A percentile compares a stretch with the other conserved stretches of the same genome.
Conservation (phyloP, 2,797 vertebrate species). For the Pristis pectinata region DNA sequence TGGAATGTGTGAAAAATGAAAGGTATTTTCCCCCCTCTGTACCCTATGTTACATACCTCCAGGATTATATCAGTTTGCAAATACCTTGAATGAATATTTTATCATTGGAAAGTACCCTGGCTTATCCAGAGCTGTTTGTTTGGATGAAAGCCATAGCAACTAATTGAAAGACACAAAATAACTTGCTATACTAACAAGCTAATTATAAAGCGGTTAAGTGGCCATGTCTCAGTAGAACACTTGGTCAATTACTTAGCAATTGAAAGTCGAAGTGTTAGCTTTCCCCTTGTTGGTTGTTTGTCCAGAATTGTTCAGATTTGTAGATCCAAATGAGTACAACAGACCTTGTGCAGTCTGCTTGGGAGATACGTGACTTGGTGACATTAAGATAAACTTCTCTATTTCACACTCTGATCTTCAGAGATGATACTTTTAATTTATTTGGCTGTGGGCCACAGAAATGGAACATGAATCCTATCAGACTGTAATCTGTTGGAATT, state of each 20-base stretch:
- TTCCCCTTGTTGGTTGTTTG: neutral
- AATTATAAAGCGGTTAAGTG: neutral
- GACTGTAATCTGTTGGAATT: too few species aligned
- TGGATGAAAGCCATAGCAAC: neutral
- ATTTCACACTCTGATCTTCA: neutral
- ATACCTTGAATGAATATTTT: neutral
- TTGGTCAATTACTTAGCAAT: neutral
- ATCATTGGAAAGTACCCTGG: neutral
- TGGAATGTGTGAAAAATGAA: neutral
- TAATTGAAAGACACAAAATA: neutral
- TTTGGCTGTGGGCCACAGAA: too few species aligned
- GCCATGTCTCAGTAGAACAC: neutral
- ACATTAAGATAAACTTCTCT: neutral
- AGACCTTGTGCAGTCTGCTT: neutral
- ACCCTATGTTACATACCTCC: neutral
- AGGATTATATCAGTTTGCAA: neutral
- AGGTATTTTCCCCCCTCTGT: neutral
- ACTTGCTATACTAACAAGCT: neutral
- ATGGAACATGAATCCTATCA: too few species aligned
- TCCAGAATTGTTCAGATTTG: neutral
- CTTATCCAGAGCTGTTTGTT: neutral
- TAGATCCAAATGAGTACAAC: neutral
- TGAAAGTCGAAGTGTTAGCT: neutral
- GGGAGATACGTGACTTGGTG: neutral
- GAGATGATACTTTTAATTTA: too few species aligned